These are phyloP conservation scores for Peromyscus maniculatus DNA, from an alignment of 2,113 vertebrate species.

Conservation along the genomic window DNA sequence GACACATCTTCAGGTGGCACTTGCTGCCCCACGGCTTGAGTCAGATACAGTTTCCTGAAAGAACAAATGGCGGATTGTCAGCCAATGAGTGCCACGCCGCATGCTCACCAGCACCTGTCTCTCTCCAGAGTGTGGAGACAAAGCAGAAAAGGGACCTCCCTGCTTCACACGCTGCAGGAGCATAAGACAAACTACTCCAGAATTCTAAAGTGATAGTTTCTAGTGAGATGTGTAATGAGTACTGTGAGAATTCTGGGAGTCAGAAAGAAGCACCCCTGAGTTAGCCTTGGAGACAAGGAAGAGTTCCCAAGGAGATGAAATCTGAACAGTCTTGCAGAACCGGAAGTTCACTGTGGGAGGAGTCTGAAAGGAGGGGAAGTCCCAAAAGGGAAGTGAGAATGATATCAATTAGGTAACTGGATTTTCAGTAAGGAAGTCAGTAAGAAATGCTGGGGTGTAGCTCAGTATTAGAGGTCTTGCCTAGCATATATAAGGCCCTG, in stretches of 20 bases:
- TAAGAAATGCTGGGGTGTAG: not conserved
- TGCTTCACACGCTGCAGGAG: not conserved
- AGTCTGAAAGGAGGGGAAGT: not conserved
- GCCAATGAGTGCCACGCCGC: not conserved
- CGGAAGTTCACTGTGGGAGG: not conserved
- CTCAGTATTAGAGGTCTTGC: not conserved
- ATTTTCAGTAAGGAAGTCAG: not conserved
- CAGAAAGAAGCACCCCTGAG: not conserved
- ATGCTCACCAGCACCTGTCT: not conserved
- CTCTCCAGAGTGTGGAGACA: not conserved
- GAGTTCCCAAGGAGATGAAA: not conserved
- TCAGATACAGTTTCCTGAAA: conserved; percentile 84
- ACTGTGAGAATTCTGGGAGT: not conserved
- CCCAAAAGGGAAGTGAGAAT: not conserved
- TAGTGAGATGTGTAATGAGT: not conserved
- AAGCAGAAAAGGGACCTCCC: not conserved
- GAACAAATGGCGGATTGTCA: conserved; percentile 50
- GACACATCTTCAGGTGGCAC: conserved; percentile 6
- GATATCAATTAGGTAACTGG: not conserved
- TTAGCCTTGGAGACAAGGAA: not conserved
- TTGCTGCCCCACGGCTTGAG: conserved; percentile 76
- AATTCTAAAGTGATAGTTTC: not conserved
- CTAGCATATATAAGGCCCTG: not conserved
- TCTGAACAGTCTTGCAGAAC: not conserved
- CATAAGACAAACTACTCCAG: not conserved